phyloP scores from a whole-genome alignment of 2,113 vertebrate species.

The Poeciliopsis turrubarensis region DNA sequence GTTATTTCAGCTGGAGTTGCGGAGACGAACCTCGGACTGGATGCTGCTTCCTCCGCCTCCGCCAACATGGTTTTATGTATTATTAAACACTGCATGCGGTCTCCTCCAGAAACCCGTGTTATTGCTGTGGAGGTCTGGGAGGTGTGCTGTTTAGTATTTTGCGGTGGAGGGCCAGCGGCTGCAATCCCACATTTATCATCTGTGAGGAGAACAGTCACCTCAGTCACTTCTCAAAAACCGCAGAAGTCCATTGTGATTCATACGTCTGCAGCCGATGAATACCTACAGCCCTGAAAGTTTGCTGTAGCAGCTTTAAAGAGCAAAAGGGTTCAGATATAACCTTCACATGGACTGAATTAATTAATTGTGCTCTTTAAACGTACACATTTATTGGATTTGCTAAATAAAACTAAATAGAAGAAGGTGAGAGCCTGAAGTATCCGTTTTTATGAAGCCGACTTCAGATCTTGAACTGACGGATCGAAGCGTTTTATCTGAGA shows the following conservation, averaged over 20 bases:
- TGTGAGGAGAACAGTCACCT: slow-evolving; percentile 28
- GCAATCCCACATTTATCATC: slow-evolving; percentile 40
- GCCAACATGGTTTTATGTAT: slow-evolving; percentile 59
- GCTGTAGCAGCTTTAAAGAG: not conserved
- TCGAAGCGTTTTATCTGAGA: slow-evolving; percentile 13
- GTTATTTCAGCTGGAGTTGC: slow-evolving; percentile 70
- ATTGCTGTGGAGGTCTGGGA: slow-evolving; percentile 23
- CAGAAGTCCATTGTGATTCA: slow-evolving; percentile 27
- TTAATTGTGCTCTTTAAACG: slow-evolving; percentile 8
- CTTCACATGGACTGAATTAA: slow-evolving; percentile 19
- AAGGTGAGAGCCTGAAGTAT: slow-evolving; percentile 7
- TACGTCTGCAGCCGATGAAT: not conserved
- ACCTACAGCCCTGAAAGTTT: not conserved
- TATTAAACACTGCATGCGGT: slow-evolving; percentile 71
- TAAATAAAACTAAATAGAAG: slow-evolving; percentile 23
- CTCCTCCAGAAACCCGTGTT: slow-evolving; percentile 34
- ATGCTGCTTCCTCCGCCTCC: slow-evolving; percentile 34
- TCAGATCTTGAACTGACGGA: slow-evolving; percentile 16
- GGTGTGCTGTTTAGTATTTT: slow-evolving; percentile 43
- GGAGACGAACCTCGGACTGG: slow-evolving; percentile 50
- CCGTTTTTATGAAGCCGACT: slow-evolving; percentile 8
- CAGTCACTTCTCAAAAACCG: slow-evolving; percentile 32
- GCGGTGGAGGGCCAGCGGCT: slow-evolving; percentile 18
- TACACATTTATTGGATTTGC: not conserved
- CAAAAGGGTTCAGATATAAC: slow-evolving; percentile 14